These are phyloP conservation scores for Hydrolagus affinis DNA, from an alignment of 2,113 vertebrate species.

Conservation along the genomic window DNA sequence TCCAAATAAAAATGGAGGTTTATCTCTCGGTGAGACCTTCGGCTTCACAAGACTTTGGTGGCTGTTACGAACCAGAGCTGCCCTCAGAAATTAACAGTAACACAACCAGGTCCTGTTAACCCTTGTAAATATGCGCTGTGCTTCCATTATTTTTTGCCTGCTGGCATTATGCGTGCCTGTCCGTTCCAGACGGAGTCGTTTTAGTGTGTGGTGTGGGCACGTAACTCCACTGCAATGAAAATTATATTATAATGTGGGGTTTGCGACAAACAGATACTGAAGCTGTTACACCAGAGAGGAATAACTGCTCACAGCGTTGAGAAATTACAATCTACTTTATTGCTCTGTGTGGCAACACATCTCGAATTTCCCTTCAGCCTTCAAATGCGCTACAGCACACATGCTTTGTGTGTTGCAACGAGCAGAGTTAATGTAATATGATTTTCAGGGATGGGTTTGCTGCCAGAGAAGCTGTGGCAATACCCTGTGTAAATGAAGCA, in stretches of 20 bases:
- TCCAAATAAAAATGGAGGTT: no score
- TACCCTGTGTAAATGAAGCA: not conserved
- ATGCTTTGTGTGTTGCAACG: not conserved
- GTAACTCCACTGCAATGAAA: not conserved
- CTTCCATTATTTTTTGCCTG: no score
- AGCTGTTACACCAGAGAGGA: not conserved
- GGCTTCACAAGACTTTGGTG: no score
- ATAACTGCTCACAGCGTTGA: not conserved
- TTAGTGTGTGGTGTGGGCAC: no score
- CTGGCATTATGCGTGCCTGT: no score
- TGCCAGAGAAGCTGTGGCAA: not conserved
- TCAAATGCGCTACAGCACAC: not conserved
- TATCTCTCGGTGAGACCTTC: no score
- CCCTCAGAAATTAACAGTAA: no score
- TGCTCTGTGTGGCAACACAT: not conserved
- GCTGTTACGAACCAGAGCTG: no score
- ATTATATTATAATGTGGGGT: not conserved
- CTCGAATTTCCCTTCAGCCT: not conserved
- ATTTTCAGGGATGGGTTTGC: not conserved
- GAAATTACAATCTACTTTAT: not conserved
- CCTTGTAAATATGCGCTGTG: no score
- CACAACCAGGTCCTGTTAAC: no score
- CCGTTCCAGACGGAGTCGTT: no score
- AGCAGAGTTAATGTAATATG: not conserved
- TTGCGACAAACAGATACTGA: not conserved